Evolutionary conservation across 2,113 vertebrate species (phyloP), one percentile per base, ranked within the genome.

Genomic region (Hipposideros armiger): DNA sequence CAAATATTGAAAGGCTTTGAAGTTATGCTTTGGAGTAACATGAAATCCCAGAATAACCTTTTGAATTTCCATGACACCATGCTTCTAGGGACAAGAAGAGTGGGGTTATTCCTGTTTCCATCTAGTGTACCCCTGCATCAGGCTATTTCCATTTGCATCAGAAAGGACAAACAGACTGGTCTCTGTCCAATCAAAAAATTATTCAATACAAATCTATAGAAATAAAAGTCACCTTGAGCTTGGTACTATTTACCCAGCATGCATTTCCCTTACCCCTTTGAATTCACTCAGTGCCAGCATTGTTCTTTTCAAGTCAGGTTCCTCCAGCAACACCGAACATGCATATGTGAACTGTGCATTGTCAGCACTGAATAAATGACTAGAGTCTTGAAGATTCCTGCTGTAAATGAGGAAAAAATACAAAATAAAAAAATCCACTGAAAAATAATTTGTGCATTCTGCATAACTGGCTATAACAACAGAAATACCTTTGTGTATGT

Each of bases 11-110:
- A 0, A 45, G 52, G 16, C 52, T 54, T 14, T 88, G 24, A 60
- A 56, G 60, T 84, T 11, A 40, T 45, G 22, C 54, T 85, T 76
- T 87, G 52, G 72, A 95, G 54, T 40, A 56, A 73, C 56, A 90
- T 32, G 36, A 87, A 90, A 87, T 76, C 52, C 80, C 74, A 87
- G 70, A 40, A 94, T 30, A 92, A 47, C 50, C 45, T 77, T 95
- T 77, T 52, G 28, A 95, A 72, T 11, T 74, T 87, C 58, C 88
- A 84, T 50, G 45, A 87, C 52, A 42, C 54, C 54, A 47, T 4
- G 66, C 60, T 81, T 87, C 50, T 47, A 85, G n/a, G 42, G 40
- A 85, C 5, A 24, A 47, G 56, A 28, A 40, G 30, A 40, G 11
- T 2, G 8, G 19, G 13, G n/a, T 5, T 73, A 69, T 6, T 74